Conservation (phyloP, 2,113 vertebrate species). For the cattle (Bos taurus) region DNA sequence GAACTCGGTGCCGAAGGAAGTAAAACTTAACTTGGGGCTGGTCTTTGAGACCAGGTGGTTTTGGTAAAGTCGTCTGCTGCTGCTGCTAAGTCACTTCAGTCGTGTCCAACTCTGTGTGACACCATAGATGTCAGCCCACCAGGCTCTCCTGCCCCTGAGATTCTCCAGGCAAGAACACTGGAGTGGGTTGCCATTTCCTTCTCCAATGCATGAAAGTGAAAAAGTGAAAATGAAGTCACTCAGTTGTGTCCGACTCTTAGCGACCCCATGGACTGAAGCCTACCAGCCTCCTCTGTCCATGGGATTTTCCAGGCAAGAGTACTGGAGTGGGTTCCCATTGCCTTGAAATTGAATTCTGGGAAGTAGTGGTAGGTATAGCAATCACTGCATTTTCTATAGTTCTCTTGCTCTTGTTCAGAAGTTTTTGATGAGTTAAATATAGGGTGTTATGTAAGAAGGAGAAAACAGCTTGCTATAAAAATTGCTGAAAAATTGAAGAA, state of each 20-base stretch:
- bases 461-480: conserved; percentile 14
- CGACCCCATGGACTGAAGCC: too few relatives aligned
- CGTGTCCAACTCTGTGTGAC: too few relatives aligned
- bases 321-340: too few relatives aligned
- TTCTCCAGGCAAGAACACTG: too few relatives aligned
- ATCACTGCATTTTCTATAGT: neutral
- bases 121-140: accelerated
- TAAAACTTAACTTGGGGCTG: neutral
- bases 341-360: neutral
- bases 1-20: neutral
- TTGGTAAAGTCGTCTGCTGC: neutral
- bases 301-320: too few relatives aligned
- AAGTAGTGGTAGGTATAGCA: neutral
- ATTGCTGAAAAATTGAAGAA: neutral
- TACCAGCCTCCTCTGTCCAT: too few relatives aligned
- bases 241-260: too few relatives aligned
- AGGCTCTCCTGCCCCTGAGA: too few relatives aligned
- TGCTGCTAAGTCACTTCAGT: too few relatives aligned
- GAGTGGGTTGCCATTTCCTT: too few relatives aligned
- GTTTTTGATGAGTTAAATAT: conserved; percentile 1
- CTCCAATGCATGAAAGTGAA: too few relatives aligned
- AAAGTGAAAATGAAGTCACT: too few relatives aligned
- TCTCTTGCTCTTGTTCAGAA: neutral
- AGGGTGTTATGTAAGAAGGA: neutral
- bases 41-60: neutral